Conservation (phyloP, 2,113 vertebrate species). For the Entelurus aequoreus region DNA sequence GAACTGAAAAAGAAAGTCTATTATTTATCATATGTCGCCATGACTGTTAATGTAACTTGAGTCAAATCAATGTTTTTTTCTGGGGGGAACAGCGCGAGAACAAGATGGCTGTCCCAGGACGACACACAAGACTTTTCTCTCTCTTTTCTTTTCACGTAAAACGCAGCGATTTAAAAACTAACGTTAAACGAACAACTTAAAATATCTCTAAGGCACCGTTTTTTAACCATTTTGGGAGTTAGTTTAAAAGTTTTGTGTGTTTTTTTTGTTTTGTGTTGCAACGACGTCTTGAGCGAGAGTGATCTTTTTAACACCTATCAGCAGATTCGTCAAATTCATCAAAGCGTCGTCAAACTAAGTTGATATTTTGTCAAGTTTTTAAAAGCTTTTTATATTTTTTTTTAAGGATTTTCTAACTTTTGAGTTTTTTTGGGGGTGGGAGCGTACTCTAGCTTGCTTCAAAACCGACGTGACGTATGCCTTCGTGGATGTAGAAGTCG, state of each 20-base stretch:
- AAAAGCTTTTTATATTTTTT: background rate
- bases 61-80: slow-evolving; percentile 47
- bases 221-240: slow-evolving; percentile 10
- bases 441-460: background rate
- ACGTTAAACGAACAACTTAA: slow-evolving; percentile 2
- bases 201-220: slow-evolving; percentile 11
- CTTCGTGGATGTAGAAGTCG: background rate
- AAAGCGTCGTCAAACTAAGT: background rate
- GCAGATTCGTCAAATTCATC: background rate
- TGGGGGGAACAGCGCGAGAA: slow-evolving; percentile 52
- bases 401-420: no score
- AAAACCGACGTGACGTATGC: slow-evolving; percentile 1
- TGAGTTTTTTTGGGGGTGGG: background rate
- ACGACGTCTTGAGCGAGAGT: background rate
- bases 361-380: background rate
- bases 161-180: slow-evolving; percentile 19
- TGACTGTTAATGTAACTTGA: slow-evolving; percentile 59
- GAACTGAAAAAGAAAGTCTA: background rate
- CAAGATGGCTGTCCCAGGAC: slow-evolving; percentile 75
- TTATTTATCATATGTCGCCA: slow-evolving; percentile 37
- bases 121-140: slow-evolving; percentile 28
- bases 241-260: background rate
- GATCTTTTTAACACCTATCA: slow-evolving; percentile 7
- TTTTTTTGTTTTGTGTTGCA: background rate
- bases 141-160: slow-evolving; percentile 23